These are phyloP conservation scores for Sandelia bainsii DNA, from an alignment of 2,797 vertebrate genomes.

Conservation along the genomic window DNA sequence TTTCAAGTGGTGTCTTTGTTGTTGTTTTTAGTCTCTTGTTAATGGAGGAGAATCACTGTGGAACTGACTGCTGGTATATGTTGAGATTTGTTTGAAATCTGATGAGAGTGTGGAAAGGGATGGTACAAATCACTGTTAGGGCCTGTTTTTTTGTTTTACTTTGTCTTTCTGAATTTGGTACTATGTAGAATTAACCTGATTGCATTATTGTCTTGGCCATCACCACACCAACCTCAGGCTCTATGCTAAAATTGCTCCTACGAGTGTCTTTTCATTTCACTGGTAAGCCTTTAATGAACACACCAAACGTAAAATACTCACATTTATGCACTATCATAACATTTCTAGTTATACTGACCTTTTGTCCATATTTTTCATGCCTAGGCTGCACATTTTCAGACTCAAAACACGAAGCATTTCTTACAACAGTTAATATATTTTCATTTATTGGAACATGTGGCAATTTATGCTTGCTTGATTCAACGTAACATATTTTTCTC, in stretches of 20 bases:
- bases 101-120: constrained; percentile 44
- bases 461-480: constrained; percentile 54
- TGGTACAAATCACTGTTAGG: constrained; percentile 82
- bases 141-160: constrained; percentile 41
- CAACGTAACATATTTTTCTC: constrained; percentile 57
- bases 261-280: constrained; percentile 71
- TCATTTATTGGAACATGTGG: constrained; percentile 56
- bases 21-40: constrained; percentile 7
- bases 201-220: constrained; percentile 71
- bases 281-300: constrained; percentile 63
- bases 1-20: constrained; percentile 28
- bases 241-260: constrained; percentile 45
- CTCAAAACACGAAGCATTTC: constrained; percentile 54
- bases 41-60: constrained; percentile 72
- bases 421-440: constrained; percentile 44
- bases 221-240: constrained; percentile 67
- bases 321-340: constrained; percentile 45
- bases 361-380: constrained; percentile 47
- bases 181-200: constrained; percentile 63
- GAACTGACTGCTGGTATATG: constrained; percentile 76
- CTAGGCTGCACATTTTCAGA: constrained; percentile 61
- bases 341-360: constrained; percentile 48
- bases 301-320: constrained; percentile 25
- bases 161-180: constrained; percentile 46
- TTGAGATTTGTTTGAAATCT: constrained; percentile 61